Base-by-base conservation (phyloP, 2,797 vertebrate genomes). In the Meriones psammophilus region DNA sequence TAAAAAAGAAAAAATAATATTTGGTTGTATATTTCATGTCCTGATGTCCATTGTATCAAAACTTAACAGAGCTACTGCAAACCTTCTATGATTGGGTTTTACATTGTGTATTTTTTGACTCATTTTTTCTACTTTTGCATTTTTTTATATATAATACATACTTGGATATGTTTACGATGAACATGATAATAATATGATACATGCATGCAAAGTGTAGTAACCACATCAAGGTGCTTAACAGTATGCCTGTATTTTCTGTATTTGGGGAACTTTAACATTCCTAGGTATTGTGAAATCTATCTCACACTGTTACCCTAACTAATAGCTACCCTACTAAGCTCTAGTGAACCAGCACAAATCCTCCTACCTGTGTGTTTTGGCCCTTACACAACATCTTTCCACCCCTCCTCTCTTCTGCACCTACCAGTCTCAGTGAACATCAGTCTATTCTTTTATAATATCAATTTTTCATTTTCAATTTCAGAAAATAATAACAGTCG, bases 31-130 rank as follows among this genome's bases (percentile, higher is more conserved):
- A 85, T 26, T 77, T 30, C n/a, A 79, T 64, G 4, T 33, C 50
- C 24, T 90, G 28, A 62, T 68, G 26, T 84, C 39, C 89, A 42
- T 17, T 85, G 8, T 86, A 1, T 90, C 50, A 62, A 36, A 89
- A 95, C 54, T 68, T 91, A 77, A 89, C 64, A 62, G 64, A 76
- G 5, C 2, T 54, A 83, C 77, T 94, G 30, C 36, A 96, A 9
- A 88, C n/a, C 79, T 88, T n/a, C 62, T 66, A 39, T 74, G 24
- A 92, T 56, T 95, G 42, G 18, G 69, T 56, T 42, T 66, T 88
- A 7, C 0, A 86, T 2, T 71, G 6, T 54, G 3, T 80, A 80
- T 18, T 68, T 39, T 39, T 36, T 89, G 50, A 33, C 17, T 28
- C 36, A 69, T 64, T 9, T 17, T 83, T 39, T 46, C 15, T 22